Evolutionary conservation across 1,140 invertebrate genomes (phyloP).

Genomic region (Antheraea pernyi): DNA sequence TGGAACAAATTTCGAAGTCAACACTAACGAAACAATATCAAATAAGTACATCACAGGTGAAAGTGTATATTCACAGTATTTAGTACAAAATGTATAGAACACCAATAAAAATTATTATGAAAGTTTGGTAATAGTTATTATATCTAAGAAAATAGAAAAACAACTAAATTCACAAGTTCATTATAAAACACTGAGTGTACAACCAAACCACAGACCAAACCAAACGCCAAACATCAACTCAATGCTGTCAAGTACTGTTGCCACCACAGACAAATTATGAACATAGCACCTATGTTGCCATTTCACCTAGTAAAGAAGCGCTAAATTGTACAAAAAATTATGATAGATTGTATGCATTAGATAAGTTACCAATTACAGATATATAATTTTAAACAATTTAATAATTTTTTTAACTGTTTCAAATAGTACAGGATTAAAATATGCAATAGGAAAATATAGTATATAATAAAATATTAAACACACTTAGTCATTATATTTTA

Average conservation of each 20-base stretch:
- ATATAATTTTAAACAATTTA: no score
- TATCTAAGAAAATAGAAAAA: neutral
- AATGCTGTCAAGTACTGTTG: constrained; percentile 9
- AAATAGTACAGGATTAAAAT: no score
- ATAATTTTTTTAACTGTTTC: no score
- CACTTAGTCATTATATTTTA: no score
- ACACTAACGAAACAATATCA: constrained; percentile 30
- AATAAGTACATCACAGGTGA: neutral
- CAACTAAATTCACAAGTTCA: neutral
- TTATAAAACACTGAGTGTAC: neutral
- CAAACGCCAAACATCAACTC: constrained; percentile 40
- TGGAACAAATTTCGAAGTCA: constrained; percentile 58
- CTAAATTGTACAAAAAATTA: neutral
- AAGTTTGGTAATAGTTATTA: neutral
- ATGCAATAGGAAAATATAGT: no score
- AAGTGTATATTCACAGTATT: neutral
- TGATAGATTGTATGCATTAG: neutral
- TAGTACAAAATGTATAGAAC: neutral
- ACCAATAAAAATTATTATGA: neutral
- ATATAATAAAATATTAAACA: no score
- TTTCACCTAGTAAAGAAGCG: neutral
- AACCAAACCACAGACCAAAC: constrained; percentile 11
- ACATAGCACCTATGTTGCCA: neutral
- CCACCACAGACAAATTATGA: neutral
- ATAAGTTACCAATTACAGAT: neutral